Evolutionary conservation across 92 coral and sea anemone genomes (phyloP).

Genomic region (Actinernus sp.): DNA sequence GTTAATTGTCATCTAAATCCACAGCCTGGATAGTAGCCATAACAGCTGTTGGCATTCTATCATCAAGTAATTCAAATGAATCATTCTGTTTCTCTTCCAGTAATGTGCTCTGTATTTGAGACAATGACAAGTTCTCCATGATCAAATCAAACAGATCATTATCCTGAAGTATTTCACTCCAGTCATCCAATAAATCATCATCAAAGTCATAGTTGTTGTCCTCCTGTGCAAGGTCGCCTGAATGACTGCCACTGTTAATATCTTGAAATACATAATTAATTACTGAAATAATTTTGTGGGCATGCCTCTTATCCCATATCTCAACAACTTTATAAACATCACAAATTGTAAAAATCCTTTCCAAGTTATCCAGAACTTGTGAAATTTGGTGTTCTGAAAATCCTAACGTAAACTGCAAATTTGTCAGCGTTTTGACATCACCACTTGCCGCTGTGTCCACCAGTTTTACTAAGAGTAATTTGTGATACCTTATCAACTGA

Average conservation of each 20-base stretch:
- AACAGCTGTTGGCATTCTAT: conserved; percentile 10
- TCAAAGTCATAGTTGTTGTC: conserved; percentile 33
- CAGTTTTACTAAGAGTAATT: conserved; percentile 34
- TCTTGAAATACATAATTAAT: conserved; percentile 28
- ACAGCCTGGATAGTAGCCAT: too few species aligned
- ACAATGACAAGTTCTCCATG: conserved; percentile 35
- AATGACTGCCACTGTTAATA: too few species aligned
- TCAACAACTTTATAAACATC: conserved; percentile 55
- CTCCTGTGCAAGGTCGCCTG: conserved; percentile 11
- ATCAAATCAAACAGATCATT: conserved; percentile 68
- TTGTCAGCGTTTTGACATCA: conserved; percentile 55
- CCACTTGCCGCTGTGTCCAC: conserved; percentile 50
- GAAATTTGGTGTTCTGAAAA: conserved; percentile 65
- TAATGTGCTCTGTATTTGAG: conserved; percentile 10
- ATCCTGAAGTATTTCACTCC: conserved; percentile 73
- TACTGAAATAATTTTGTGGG: conserved; percentile 28
- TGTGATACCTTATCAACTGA: conserved; percentile 54
- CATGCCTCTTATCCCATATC: conserved; percentile 71
- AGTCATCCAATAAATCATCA: conserved; percentile 71
- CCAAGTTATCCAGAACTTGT: conserved; percentile 44
- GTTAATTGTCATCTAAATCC: too few species aligned
- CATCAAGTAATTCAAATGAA: conserved; percentile 10
- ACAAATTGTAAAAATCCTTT: conserved; percentile 31
- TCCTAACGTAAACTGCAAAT: conserved; percentile 54
- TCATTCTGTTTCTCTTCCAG: conserved; percentile 5